Percentiles rank a stretch among this genome's conserved stretches.
Evolutionary conservation across 1,140 invertebrate species (phyloP).

Genomic region (Trichonephila inaurata): DNA sequence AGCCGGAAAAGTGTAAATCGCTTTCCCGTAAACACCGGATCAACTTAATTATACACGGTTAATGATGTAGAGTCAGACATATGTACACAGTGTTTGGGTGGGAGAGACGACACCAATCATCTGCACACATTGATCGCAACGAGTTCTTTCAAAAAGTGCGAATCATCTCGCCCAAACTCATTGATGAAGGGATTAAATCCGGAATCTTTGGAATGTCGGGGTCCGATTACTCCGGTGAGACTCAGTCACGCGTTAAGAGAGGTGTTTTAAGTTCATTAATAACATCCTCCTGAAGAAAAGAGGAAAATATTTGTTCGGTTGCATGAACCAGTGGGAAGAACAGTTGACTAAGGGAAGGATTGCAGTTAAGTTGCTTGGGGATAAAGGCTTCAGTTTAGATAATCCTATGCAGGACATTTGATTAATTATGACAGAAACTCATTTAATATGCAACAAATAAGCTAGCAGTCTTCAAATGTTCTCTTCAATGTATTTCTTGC

Average conservation of each 20-base stretch:
- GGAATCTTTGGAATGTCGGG: slow-evolving; percentile 15
- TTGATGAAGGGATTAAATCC: slow-evolving; percentile 9
- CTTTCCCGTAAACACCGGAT: slow-evolving; percentile 69
- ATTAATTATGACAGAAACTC: no score
- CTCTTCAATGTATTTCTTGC: no score
- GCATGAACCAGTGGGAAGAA: not conserved
- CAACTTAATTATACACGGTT: slow-evolving; percentile 66
- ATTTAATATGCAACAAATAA: no score
- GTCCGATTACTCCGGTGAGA: not conserved
- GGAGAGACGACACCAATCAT: not conserved
- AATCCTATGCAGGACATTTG: no score
- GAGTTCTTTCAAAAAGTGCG: slow-evolving; percentile 32
- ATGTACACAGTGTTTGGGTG: not conserved
- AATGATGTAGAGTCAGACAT: slow-evolving; percentile 58
- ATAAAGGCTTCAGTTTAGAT: not conserved
- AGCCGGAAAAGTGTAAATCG: slow-evolving; percentile 72
- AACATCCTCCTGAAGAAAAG: not conserved
- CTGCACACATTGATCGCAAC: not conserved
- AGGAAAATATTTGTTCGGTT: not conserved
- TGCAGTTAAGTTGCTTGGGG: not conserved
- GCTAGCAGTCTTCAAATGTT: no score
- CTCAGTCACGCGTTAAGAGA: not conserved
- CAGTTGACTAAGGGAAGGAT: no score
- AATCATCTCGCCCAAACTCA: slow-evolving; percentile 37
- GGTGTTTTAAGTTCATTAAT: not conserved